phyloP scores from a whole-genome alignment of 2,113 vertebrate genomes.

The Ornithorhynchus anatinus region DNA sequence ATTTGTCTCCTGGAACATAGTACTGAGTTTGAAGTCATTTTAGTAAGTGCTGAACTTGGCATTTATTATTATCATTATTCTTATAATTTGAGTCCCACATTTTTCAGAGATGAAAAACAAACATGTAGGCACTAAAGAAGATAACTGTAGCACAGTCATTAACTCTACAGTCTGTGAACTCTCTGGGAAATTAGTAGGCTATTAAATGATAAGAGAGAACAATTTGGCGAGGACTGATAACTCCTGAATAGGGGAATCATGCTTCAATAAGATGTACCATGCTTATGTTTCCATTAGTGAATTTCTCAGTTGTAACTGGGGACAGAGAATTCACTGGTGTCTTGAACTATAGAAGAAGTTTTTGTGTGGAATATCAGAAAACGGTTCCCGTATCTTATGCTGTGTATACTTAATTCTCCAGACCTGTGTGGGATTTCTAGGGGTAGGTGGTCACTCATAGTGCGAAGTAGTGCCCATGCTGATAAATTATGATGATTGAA shows the following conservation, averaged over 20 bases:
- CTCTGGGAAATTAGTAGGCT: background rate
- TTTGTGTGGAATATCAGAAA: slow-evolving; percentile 7
- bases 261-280: background rate
- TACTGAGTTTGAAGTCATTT: background rate
- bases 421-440: too few relatives aligned
- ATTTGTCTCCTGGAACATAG: background rate
- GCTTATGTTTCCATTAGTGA: background rate
- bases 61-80: too few relatives aligned
- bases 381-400: too few relatives aligned
- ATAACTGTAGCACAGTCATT: background rate
- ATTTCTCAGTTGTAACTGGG: background rate
- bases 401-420: too few relatives aligned
- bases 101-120: background rate
- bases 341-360: slow-evolving; percentile 19
- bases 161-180: background rate
- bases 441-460: too few relatives aligned
- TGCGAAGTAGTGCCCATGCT: too few relatives aligned
- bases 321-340: background rate
- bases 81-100: background rate
- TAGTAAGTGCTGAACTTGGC: background rate
- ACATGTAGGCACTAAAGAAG: background rate
- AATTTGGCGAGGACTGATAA: background rate
- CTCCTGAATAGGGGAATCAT: background rate
- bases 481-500: too few relatives aligned
- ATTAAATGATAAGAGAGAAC: background rate